Evolutionary conservation across 2,797 vertebrate species (phyloP), one percentile per base, ranked within the genome.

Genomic region (Coluber constrictor): DNA sequence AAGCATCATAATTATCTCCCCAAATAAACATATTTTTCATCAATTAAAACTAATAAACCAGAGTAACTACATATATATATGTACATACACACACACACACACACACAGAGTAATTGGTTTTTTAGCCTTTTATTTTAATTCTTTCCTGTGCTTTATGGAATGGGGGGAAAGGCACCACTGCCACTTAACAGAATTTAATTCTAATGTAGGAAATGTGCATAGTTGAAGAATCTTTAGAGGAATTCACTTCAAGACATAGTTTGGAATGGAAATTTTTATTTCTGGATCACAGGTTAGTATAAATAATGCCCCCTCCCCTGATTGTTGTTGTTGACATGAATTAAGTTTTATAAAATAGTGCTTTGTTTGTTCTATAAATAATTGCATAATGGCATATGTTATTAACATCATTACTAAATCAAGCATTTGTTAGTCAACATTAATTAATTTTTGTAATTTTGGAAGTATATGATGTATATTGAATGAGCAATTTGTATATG

Each of bases 201-300:
- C 92, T 92, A 94, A 96, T 95, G 91, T 93, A 98, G 98, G 98
- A 98, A 96, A 98, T 98, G 97, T 98, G 98, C 96, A 95, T 98
- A 0, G 97, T 97, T 94, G 98, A 98, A 90, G 98, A 98, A 95
- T 97, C 97, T 96, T 96, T 98, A 94, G 98, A 98, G 90, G 98
- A 98, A 97, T 98, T 98, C 95, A 98, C 98, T 92, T 98, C 98
- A 95, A 97, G 98, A 96, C 98, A 98, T 94, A 98, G 98, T 96
- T 96, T 98, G 95, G 98, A 98, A 95, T 98, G 98, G 98, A 98
- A 98, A 96, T 98, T 98, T 97, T 97, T 98, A 94, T 98, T 98
- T 97, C 97, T 98, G 94, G 98, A 98, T 97, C 98, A 98, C 97
- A 98, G 98, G 98, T 98, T 95, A 94, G 98, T 97, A 94, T 92